Conservation (phyloP, 1,140 invertebrate species). For the Bombus sylvicola region DNA sequence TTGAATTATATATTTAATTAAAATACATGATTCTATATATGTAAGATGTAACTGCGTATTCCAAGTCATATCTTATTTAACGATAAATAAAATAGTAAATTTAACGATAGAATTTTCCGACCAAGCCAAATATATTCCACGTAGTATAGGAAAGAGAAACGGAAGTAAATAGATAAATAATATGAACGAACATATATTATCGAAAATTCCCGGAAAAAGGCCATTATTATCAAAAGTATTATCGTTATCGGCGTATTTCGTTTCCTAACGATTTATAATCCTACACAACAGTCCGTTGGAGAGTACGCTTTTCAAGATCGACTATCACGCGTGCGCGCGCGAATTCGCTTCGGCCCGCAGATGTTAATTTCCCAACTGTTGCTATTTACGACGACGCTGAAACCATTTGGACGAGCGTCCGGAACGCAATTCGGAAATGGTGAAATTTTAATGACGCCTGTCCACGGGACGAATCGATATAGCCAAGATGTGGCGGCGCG, state of each 20-base stretch:
- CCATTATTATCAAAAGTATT: background rate
- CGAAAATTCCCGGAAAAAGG: too few relatives aligned
- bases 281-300: background rate
- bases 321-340: background rate
- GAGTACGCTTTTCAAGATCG: background rate
- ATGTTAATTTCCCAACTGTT: slow-evolving; percentile 60
- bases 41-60: too few relatives aligned
- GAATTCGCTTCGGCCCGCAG: slow-evolving; percentile 21
- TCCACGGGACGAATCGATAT: slow-evolving; percentile 26
- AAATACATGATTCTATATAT: too few relatives aligned
- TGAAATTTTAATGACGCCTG: slow-evolving; percentile 40
- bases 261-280: background rate
- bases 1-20: too few relatives aligned
- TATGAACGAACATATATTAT: too few relatives aligned
- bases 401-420: slow-evolving; percentile 28
- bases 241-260: background rate
- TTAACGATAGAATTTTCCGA: too few relatives aligned
- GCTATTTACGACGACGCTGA: slow-evolving; percentile 55
- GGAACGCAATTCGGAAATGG: slow-evolving; percentile 27
- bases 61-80: too few relatives aligned
- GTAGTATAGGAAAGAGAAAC: background rate
- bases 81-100: too few relatives aligned
- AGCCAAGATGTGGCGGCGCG: background rate
- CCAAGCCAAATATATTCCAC: too few relatives aligned
- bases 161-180: background rate